These are phyloP conservation scores for Micrasema minimum DNA, from an alignment of 1,140 invertebrate genomes.

Conservation along the genomic window DNA sequence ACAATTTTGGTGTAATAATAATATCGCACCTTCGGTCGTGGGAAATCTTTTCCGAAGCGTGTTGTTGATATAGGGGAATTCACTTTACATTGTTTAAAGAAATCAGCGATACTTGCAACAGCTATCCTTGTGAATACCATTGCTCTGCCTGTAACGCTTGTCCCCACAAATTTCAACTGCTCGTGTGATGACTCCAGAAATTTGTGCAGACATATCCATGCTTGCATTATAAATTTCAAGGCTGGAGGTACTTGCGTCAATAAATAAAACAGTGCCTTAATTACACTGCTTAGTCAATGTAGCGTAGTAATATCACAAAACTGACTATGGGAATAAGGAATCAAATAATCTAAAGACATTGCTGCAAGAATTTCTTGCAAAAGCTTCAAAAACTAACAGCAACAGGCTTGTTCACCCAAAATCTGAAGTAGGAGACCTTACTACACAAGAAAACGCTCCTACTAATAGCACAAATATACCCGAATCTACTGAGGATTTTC, in stretches of 20 bases:
- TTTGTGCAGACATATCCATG: conserved; percentile 1
- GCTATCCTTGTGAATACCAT: not conserved
- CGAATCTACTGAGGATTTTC: too few species aligned
- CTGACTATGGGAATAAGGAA: not conserved
- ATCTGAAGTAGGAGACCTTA: not conserved
- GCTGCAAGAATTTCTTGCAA: not conserved
- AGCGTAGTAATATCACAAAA: not conserved
- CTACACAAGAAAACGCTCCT: too few species aligned
- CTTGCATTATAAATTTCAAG: conserved; percentile 1
- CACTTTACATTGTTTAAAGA: too few species aligned
- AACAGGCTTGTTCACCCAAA: not conserved
- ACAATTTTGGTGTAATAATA: too few species aligned
- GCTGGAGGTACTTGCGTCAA: not conserved
- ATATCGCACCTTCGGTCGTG: too few species aligned
- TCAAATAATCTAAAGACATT: not conserved
- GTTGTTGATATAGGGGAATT: too few species aligned
- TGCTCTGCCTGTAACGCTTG: not conserved
- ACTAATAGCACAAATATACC: too few species aligned
- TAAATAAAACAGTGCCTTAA: not conserved
- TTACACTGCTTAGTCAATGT: not conserved
- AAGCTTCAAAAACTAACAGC: not conserved
- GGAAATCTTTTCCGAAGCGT: too few species aligned
- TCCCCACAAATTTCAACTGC: not conserved
- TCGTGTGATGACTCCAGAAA: not conserved
- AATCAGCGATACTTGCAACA: too few species aligned